These are phyloP conservation scores for Chrysodeixis includens DNA, from an alignment of 2,888 invertebrate species.

Conservation along the genomic window DNA sequence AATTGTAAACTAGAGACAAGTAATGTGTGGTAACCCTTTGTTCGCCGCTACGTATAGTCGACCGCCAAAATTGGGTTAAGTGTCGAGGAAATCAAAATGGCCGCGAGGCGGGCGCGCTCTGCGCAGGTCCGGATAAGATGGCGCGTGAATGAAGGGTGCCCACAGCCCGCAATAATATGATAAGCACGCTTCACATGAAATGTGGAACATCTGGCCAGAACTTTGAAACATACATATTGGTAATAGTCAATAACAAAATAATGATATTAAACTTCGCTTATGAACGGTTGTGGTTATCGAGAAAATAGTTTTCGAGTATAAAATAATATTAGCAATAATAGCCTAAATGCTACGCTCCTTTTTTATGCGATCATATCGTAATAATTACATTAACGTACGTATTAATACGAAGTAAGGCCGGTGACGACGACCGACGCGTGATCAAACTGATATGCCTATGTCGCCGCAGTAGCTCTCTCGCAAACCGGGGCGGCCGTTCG, in stretches of 20 bases:
- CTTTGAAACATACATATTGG: conserved; percentile 82
- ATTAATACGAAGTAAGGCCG: conserved; percentile 65
- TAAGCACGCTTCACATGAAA: conserved; percentile 77
- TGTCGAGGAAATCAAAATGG: conserved; percentile 84
- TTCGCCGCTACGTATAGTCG: conserved; percentile 69
- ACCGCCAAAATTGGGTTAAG: conserved; percentile 82
- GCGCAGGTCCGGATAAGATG: conserved; percentile 83
- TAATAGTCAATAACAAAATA: conserved; percentile 87
- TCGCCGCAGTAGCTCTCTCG: conserved; percentile 11
- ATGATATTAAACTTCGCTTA: conserved; percentile 89
- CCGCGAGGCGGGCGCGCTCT: conserved; percentile 63
- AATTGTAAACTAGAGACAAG: conserved; percentile 71
- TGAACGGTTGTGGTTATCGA: conserved; percentile 89
- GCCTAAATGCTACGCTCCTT: conserved; percentile 86
- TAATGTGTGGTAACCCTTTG: conserved; percentile 78
- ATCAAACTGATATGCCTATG: background rate
- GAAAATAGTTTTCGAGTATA: conserved; percentile 87
- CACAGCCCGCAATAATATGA: conserved; percentile 79
- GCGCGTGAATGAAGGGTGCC: conserved; percentile 67
- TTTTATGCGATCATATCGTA: conserved; percentile 85
- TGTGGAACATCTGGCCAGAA: conserved; percentile 70
- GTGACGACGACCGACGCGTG: conserved; percentile 25
- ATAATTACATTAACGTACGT: conserved; percentile 69
- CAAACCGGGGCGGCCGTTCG: conserved; percentile 57
- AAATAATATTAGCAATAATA: conserved; percentile 88